Evolutionary conservation across 2,888 invertebrate species (phyloP), one percentile per base, ranked within the genome.

Genomic region (Scelioninae gen. 2): DNA sequence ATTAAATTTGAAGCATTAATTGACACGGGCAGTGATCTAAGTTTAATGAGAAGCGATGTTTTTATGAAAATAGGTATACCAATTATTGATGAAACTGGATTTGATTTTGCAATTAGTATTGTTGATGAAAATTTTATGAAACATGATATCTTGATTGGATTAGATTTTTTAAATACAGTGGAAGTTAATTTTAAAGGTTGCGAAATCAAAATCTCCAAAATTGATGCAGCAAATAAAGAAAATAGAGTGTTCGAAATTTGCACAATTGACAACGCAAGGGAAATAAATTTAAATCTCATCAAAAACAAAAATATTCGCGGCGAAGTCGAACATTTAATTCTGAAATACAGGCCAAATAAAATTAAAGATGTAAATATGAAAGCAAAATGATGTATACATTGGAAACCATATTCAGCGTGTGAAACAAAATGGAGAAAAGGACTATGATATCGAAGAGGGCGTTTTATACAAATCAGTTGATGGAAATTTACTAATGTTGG

Each of bases 281-380:
- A 43, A 7, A 15, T 18, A 9, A 58, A 64, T 9, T 16, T 74
- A 10, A 39, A 57, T 2, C 64, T 70, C 52, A 50, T 74, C 53
- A 22, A 35, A 22, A 10, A 74, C 60, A 13, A 35, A 65, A n/a
- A 31, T n/a, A 9, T 64, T 45, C 6, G 67, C 50, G 6, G 39
- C 0, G 25, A 50, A 13, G 50, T 16, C 15, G 5, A 9, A 9
- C 22, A 22, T 2, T 33, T 19, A 11, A 15, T 31, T 15, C 28
- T 31, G 5, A 39, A 48, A 25, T 76, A 69, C 52, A 37, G 45
- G 11, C 68, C 73, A 7, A 60, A 39, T 7, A 15, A 37, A 43
- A 52, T 33, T 16, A 65, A 67, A 25, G 41, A 69, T n/a, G 46
- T 71, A 0, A 39, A 55, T 7, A 70, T 80, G n/a, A 75, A 78